Conservation (phyloP, 2,113 vertebrate species). For the Condylura cristata region DNA sequence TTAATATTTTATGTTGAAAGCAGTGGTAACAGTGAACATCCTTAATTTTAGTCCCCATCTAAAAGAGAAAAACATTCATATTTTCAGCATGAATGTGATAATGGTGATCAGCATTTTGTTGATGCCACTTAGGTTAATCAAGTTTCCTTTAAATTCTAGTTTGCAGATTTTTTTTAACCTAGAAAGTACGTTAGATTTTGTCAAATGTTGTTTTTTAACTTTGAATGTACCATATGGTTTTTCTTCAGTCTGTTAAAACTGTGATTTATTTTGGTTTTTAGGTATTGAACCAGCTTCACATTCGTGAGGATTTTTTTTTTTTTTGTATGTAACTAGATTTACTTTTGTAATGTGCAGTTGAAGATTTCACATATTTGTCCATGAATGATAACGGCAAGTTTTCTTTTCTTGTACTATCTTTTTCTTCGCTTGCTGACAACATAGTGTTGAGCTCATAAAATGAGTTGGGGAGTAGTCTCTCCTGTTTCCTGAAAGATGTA, state of each 20-base stretch:
- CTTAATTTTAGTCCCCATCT: background rate
- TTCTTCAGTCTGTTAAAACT: background rate
- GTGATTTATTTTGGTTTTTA: background rate
- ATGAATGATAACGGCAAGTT: background rate
- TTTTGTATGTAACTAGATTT: background rate
- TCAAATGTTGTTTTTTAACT: background rate
- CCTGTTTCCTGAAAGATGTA: background rate
- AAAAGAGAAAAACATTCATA: background rate
- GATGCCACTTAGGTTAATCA: background rate
- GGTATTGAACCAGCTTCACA: background rate
- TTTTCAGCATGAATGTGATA: background rate
- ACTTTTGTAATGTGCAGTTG: background rate
- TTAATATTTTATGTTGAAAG: background rate
- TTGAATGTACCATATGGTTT: background rate
- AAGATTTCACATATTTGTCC: background rate
- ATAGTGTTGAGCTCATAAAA: background rate
- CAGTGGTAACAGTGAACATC: background rate
- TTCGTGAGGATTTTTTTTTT: background rate
- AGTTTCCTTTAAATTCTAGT: background rate
- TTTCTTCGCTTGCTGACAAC: background rate
- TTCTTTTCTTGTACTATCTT: background rate
- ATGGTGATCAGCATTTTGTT: background rate
- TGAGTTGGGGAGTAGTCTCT: background rate
- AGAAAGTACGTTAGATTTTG: background rate
- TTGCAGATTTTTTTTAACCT: background rate